Conservation (phyloP, 1,140 invertebrate genomes). For the Theocolax elegans region DNA sequence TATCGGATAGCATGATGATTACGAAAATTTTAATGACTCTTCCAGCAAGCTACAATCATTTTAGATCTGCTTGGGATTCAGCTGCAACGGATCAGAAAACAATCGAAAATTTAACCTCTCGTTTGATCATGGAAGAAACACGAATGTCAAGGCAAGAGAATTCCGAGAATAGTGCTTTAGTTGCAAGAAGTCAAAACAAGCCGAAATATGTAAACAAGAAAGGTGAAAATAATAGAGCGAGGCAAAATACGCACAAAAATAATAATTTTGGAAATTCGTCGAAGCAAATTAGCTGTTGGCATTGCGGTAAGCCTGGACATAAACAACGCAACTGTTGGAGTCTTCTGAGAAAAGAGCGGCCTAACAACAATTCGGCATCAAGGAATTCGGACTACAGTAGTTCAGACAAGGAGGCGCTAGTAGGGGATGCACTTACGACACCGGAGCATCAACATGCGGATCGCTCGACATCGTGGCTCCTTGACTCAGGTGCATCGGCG, state of each 20-base stretch:
- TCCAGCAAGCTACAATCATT: conserved; percentile 47
- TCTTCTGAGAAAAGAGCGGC: neutral
- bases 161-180: conserved; percentile 27
- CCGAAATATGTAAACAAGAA: neutral
- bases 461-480: neutral
- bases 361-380: neutral
- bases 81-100: conserved; percentile 44
- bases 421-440: neutral
- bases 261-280: neutral
- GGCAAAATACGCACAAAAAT: neutral
- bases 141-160: conserved; percentile 12
- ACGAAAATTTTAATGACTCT: conserved; percentile 52
- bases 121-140: conserved; percentile 48
- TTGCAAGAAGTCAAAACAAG: neutral
- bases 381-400: neutral
- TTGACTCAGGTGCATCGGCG: neutral
- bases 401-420: neutral
- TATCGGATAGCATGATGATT: conserved; percentile 48
- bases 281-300: neutral
- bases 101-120: conserved; percentile 41
- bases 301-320: neutral
- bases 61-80: conserved; percentile 50
- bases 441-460: neutral
- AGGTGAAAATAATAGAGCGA: neutral
- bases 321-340: neutral